Evolutionary conservation across 30 jellyfish, hydroid and myxozoan genomes (phyloP), one percentile per base, ranked within the genome.

Genomic region (Turritopsis rubra): DNA sequence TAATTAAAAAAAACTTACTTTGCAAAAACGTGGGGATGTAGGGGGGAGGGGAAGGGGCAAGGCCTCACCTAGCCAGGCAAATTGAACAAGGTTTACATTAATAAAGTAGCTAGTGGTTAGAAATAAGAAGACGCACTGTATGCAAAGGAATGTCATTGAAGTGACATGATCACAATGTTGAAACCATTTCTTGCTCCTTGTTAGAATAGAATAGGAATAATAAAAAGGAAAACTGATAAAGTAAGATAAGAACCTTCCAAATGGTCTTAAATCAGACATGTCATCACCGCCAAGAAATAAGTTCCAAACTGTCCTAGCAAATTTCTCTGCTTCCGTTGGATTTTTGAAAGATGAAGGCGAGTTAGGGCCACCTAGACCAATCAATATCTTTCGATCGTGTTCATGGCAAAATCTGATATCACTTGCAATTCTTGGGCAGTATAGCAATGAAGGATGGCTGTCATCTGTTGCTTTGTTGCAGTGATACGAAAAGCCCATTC

Each of bases 281-380:
- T 85, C 92, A 8, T 85, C 85, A 17, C 97, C 97, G 7, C 95
- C 97, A 22, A 90, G 83, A 83, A 90, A 90, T 65, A 90, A 81
- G 70, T 90, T 85, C 97, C 97, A 90, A 8, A 90, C 86, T 31
- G 83, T 86, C 27, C 86, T 88, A 52, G 97, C 97, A 73, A 90
- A 90, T 52, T 85, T 85, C 66, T 90, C 97, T 21, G 92, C 97
- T 75, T 83, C 87, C n/a, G 86, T 74, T 28, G 75, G 93, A 30
- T 95, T 87, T 27, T 83, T 88, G 71, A 90, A 85, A 13, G 81
- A 74, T 18, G 80, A 75, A n/a, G 79, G 75, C 0, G 86, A 85
- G 24, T 84, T 76, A 17, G 95, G 97, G 17, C 97, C 97, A 75
- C 97, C 97, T 18, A 90, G 81, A 28, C 95, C 97, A 82, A 90